Percentiles rank a stretch among this genome's conserved stretches.
These are phyloP conservation scores for Plebejus anna DNA, from an alignment of 2,888 invertebrate genomes.

Conservation along the genomic window DNA sequence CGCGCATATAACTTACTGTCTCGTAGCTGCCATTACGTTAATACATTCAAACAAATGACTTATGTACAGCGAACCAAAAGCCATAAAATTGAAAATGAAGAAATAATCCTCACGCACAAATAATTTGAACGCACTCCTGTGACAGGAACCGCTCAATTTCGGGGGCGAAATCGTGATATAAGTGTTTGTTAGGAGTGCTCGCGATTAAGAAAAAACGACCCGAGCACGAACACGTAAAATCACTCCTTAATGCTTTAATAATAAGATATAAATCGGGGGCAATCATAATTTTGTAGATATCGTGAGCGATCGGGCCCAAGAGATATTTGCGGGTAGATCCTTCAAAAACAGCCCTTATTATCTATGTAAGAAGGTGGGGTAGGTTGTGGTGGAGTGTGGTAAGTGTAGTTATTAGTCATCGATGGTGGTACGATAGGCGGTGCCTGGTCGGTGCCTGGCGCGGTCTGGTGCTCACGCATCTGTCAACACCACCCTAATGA, in stretches of 20 bases:
- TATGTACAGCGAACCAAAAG: not conserved
- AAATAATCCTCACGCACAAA: conserved; percentile 70
- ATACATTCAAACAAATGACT: not conserved
- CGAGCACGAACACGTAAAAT: conserved; percentile 42
- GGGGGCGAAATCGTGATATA: conserved; percentile 64
- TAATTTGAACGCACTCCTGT: conserved; percentile 66
- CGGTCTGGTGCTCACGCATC: conserved; percentile 69
- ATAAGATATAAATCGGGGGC: conserved; percentile 49
- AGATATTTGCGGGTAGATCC: conserved; percentile 40
- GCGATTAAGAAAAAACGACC: conserved; percentile 61
- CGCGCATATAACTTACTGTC: not conserved
- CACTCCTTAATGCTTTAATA: conserved; percentile 42
- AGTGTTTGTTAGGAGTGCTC: conserved; percentile 77
- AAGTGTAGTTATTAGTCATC: conserved; percentile 70
- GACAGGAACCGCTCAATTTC: conserved; percentile 75
- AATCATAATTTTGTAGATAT: conserved; percentile 47
- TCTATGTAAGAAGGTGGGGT: conserved; percentile 33
- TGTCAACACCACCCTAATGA: conserved; percentile 79
- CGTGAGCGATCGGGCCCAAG: conserved; percentile 57
- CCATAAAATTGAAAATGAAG: conserved; percentile 54
- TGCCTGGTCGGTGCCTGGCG: conserved; percentile 61
- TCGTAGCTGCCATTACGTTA: not conserved
- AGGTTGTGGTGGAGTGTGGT: conserved; percentile 37
- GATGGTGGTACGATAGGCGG: conserved; percentile 77
- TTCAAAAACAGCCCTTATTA: conserved; percentile 37